Evolutionary conservation across 2,888 invertebrate genomes (phyloP).

Genomic region (Drosophila neonasuta): DNA sequence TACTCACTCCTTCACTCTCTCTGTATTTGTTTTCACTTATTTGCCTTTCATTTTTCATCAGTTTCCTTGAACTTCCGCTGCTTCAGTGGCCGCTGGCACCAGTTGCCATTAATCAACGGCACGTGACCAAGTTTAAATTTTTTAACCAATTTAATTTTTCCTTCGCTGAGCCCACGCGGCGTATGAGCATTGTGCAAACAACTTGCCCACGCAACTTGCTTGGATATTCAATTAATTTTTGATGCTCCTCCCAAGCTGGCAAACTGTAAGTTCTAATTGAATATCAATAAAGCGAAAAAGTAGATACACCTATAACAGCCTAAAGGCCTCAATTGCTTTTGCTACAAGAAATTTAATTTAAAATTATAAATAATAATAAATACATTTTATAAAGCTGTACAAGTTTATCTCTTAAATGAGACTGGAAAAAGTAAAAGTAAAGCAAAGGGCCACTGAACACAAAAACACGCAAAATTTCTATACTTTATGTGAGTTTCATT

Average conservation of each 20-base stretch:
- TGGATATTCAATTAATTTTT: conserved; percentile 54
- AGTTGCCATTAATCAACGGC: conserved; percentile 70
- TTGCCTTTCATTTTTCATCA: conserved; percentile 67
- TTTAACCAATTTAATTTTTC: conserved; percentile 53
- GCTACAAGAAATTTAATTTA: no score
- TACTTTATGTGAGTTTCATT: no score
- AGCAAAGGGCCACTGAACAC: no score
- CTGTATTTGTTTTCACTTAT: conserved; percentile 60
- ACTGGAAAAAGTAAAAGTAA: no score
- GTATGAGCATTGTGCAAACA: conserved; percentile 63
- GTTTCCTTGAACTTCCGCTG: conserved; percentile 3
- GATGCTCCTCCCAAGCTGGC: conserved; percentile 33
- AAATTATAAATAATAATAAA: no score
- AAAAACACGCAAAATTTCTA: no score
- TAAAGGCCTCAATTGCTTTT: no score
- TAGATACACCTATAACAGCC: neutral
- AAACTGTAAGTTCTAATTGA: neutral
- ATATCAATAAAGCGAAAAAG: neutral
- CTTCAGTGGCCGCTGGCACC: conserved; percentile 37
- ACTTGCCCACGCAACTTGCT: conserved; percentile 9
- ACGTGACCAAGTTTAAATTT: conserved; percentile 76
- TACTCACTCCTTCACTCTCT: neutral
- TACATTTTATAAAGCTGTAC: no score
- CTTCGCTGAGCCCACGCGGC: conserved; percentile 47
- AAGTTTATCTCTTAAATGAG: no score